These are phyloP conservation scores for Neoascia interrupta DNA, from an alignment of 2,888 invertebrate genomes.

Conservation along the genomic window DNA sequence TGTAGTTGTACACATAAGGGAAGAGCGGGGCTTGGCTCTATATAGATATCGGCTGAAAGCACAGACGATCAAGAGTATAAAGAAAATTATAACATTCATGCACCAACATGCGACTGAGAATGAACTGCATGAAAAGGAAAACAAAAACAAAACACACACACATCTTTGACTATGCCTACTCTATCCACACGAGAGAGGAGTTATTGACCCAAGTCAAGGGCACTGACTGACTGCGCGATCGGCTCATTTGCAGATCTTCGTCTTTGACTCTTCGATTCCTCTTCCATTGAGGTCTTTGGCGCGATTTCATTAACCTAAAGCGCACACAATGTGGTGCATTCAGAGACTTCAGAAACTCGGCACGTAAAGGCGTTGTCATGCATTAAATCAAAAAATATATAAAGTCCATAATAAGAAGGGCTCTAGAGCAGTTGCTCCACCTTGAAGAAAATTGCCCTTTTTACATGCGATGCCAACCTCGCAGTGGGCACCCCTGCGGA, in stretches of 20 bases:
- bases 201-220: constrained; percentile 79
- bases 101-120: constrained; percentile 47
- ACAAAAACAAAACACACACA: not conserved
- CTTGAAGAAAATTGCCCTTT: not conserved
- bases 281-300: constrained; percentile 36
- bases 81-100: constrained; percentile 52
- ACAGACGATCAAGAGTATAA: constrained; percentile 53
- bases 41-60: not conserved
- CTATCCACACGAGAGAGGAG: constrained; percentile 71
- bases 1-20: constrained; percentile 39
- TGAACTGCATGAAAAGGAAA: constrained; percentile 16
- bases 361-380: too few relatives aligned
- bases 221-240: constrained; percentile 74
- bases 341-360: too few relatives aligned
- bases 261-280: too few relatives aligned
- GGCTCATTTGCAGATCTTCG: constrained; percentile 13
- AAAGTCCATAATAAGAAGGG: constrained; percentile 14
- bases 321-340: constrained; percentile 53
- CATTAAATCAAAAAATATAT: constrained; percentile 35
- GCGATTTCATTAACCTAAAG: constrained; percentile 63
- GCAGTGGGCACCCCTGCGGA: constrained; percentile 41
- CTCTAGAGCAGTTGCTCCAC: constrained; percentile 4
- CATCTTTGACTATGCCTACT: too few relatives aligned
- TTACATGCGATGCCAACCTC: constrained; percentile 27
- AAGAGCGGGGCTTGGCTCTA: constrained; percentile 54